Base-by-base conservation (phyloP, 2,113 vertebrate genomes). In the Ochotona princeps region DNA sequence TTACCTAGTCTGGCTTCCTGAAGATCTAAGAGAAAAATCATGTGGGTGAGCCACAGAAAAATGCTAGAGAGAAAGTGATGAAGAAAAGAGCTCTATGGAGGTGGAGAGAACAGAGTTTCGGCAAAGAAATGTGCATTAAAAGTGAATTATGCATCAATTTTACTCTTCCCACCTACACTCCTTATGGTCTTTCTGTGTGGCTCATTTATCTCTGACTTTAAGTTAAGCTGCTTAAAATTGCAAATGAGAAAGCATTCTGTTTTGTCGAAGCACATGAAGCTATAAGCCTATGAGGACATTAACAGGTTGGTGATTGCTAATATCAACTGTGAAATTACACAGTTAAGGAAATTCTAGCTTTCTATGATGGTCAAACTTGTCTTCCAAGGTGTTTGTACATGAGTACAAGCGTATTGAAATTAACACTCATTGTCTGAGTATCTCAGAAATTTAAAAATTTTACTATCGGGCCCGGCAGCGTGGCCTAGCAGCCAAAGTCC, bases 101-200 rank as follows among this genome's bases (percentile, higher is more conserved):
- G 88, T 96, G 95, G 90, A 80, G 86, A 54, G 89, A 92, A 49
- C 67, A 83, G 73, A 88, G 82, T 3, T 49, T 80, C 18, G 5
- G 65, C 93, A 60, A 96, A 92, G 92, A 97, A 97, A 97, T 94
- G 93, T 89, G 90, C 90, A 90, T 83, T 95, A 97, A 91, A 97
- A 97, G 95, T 94, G 97, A 97, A 97, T 97, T 93, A 97, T 96
- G 89, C 90, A 95, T 96, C 85, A 87, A 70, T 97, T 98, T 98
- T 97, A 97, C 96, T 98, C 96, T 98, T 96, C 74, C 96, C 97
- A 95, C 97, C 98, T 97, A 98, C 98, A 94, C 94, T 96, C 97
- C 97, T 98, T 98, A 96, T 98, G 98, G 87, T 95, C 86, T 72
- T 95, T 92, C 87, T 97, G 97, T 97, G 97, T 97, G 96, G 94